Base-by-base conservation (phyloP, 2,797 vertebrate species). In the Hafferia zeledoni region DNA sequence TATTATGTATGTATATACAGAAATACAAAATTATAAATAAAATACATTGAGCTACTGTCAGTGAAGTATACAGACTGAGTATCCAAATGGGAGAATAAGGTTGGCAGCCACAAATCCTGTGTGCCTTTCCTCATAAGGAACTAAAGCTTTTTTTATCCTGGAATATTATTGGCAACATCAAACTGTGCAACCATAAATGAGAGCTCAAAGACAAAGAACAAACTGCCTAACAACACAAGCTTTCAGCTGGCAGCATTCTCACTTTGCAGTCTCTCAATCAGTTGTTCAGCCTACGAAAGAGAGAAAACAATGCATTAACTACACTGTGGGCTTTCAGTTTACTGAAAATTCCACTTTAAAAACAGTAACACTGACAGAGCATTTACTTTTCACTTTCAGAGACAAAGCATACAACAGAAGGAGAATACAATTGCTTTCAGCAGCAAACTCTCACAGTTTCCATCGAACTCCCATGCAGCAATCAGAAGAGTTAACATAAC, bases 221-320 rank as follows among this genome's bases (percentile, higher is more conserved):
- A 91, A 80, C 19, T 68, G 50, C 49, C 49, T 57, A 68, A 35
- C 1, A 3, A 90, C 49, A 71, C 78, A 74, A 84, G 49, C 35
- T 82, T 83, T 99, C 97, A 98, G 56, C 94, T 97, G 93, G 95
- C 94, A 94, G 97, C 96, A 91, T 74, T 98, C 97, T 98, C 98
- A 83, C 98, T 97, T 87, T 97, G 98, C 92, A 99, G 98, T 70
- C 97, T 98, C 93, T 99, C 98, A 64, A 99, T 98, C 96, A 99
- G 97, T 96, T 99, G 98, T 35, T 99, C 99, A 59, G 98, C 99
- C 99, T 99, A 97, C 14, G 95, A 94, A 85, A 98, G 78, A 97
- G 23, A 97, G 68, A 94, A 83, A 90, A 70, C 46, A 86, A 91
- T 3, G 11, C 17, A 82, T 84, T 75, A 92, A 79, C 56, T n/a